These are phyloP conservation scores for Plutomurus gul DNA, from an alignment of 1,140 invertebrate genomes.

Conservation along the genomic window DNA sequence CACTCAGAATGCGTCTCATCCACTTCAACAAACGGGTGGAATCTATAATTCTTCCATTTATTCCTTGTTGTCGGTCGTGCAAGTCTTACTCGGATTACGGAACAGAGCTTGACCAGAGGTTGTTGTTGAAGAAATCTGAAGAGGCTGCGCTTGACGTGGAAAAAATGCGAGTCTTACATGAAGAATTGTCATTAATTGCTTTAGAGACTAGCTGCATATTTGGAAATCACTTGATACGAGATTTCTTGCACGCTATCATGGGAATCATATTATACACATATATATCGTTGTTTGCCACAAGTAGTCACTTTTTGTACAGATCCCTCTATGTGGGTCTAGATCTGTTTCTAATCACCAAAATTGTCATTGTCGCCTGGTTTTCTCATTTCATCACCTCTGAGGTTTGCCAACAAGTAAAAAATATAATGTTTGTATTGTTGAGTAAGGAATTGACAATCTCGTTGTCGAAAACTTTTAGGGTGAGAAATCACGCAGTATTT, in stretches of 20 bases:
- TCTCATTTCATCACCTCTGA: constrained; percentile 13
- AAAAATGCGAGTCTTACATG: constrained; percentile 43
- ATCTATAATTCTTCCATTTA: neutral
- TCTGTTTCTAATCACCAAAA: constrained; percentile 28
- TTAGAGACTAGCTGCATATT: constrained; percentile 36
- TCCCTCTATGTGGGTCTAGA: neutral
- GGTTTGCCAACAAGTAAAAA: neutral
- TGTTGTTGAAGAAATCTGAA: neutral
- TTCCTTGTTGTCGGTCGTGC: constrained; percentile 30
- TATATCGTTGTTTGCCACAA: constrained; percentile 7
- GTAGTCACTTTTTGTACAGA: neutral
- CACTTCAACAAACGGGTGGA: constrained; percentile 43
- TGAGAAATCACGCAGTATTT: neutral
- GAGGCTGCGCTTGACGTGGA: constrained; percentile 31
- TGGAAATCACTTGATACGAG: constrained; percentile 42
- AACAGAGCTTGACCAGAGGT: constrained; percentile 18
- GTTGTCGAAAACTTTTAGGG: constrained; percentile 1
- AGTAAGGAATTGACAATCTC: neutral
- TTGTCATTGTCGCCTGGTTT: neutral
- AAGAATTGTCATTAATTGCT: constrained; percentile 13
- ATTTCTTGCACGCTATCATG: constrained; percentile 18
- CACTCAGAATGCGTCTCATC: constrained; percentile 7
- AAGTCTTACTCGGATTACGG: constrained; percentile 34
- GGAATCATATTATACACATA: constrained; percentile 41
- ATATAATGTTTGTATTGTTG: neutral